Evolutionary conservation across 2,888 invertebrate genomes (phyloP), one percentile per base, ranked within the genome.

Genomic region (Drosophila nr. medialis): DNA sequence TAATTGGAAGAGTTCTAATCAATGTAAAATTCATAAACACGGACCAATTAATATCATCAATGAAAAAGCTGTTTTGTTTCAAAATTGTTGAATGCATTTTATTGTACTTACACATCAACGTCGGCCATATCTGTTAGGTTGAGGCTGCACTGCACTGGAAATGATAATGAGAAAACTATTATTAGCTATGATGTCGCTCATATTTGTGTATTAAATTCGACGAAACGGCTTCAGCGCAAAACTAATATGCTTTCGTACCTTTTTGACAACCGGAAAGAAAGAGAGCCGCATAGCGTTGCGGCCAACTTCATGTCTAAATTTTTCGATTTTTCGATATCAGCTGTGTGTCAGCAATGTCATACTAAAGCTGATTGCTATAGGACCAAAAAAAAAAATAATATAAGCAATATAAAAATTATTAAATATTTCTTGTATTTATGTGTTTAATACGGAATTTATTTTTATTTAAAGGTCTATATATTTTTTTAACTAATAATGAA

Each of bases 101-200:
- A 15, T 4, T 53, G 1, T 92, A 96, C 96, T 96, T 94, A 96
- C 96, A 95, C 96, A 94, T 96, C 96, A 92, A 95, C 95, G 94
- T 96, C 96, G 91, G 96, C 96, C 96, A 96, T 96, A 94, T 83
- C 93, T 95, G 93, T 93, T 64, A 84, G 86, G 79, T 80, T 83
- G 72, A 72, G 90, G 89, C 86, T 90, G 89, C 91, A 82, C 81
- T 83, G 79, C 76, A 91, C 92, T 93, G 84, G 71, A 92, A 93
- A 70, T 59, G 68, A 63, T 76, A 72, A 64, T 48, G 56, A 85
- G 53, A 80, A 77, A 70, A 61, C 10, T 60, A 34, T 67, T 74
- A 80, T 89, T 84, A 82, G 64, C 69, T 67, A 36, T 64, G 92
- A 93, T 92, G 89, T 54, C 64, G 38, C 24, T 56, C 76, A 82